Evolutionary conservation across 2,113 vertebrate genomes (phyloP), one percentile per base, ranked within the genome.

Genomic region (Alectura lathami): DNA sequence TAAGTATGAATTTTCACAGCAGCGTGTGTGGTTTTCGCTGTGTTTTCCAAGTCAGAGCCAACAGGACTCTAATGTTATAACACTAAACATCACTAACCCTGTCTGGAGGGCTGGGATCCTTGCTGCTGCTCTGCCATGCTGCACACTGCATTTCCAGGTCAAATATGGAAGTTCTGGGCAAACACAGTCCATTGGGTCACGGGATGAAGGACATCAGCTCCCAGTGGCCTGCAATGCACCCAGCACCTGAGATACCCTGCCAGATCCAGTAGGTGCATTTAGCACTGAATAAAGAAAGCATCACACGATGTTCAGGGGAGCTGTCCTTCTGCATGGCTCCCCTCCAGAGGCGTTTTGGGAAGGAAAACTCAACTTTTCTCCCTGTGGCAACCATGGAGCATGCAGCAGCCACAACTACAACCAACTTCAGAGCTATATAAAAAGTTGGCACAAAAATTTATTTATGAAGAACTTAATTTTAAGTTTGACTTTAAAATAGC

Each of bases 1-100:
- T 29, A 92, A 93, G 92, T 68, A 96, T 7, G 91, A 95, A 94
- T 96, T 94, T 94, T 93, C 94, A 81, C 94, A 95, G 95, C 94
- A 88, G 68, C 2, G 36, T 91, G 89, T 89, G 91, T 91, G 91
- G 87, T 38, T 94, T 93, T n/a, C 88, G 87, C 59, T 69, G 50
- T 91, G 85, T 89, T 76, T 92, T 88, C 79, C 73, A 64, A 90
- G 91, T 93, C 75, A 72, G 95, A 91, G 88, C 60, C 88, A 93
- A 75, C 69, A 84, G n/a, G 48, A 74, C 51, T 78, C 6, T 20
- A 83, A 75, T 11, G 43, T 42, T 2, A 0, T 32, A 57, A 79
- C 66, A 78, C 56, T 18, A 86, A 96, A 77, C 88, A 86, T 32
- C 64, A 1, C n/a, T 66, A 80, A 86, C 17, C 8, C 89, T 54